phyloP scores from a whole-genome alignment of 1,140 invertebrate genomes.

The Formica selysi region DNA sequence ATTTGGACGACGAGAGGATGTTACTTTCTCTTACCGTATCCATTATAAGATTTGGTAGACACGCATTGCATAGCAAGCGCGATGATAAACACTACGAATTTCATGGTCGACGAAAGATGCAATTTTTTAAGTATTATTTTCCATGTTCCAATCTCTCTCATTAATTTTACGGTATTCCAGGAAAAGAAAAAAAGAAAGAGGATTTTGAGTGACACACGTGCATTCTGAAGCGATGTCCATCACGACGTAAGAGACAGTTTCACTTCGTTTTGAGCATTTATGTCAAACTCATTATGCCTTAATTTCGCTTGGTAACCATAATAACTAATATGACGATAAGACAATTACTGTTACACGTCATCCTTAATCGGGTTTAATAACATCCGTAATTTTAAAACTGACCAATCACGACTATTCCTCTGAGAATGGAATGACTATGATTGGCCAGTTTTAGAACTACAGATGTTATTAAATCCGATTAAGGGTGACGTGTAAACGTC shows the following conservation, averaged over 20 bases:
- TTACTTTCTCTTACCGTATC: conserved; percentile 66
- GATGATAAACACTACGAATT: conserved; percentile 50
- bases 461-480: too few species aligned
- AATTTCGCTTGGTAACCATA: conserved; percentile 8
- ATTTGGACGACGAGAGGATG: conserved; percentile 15
- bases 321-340: neutral
- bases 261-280: conserved; percentile 46
- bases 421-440: too few species aligned
- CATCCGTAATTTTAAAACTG: too few species aligned
- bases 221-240: conserved; percentile 34
- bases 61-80: conserved; percentile 58
- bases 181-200: conserved; percentile 4
- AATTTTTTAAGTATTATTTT: conserved; percentile 22
- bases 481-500: too few species aligned
- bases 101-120: conserved; percentile 46
- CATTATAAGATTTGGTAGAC: conserved; percentile 51
- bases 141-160: neutral
- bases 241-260: conserved; percentile 53
- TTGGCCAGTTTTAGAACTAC: too few species aligned
- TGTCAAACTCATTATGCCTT: neutral
- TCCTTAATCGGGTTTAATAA: too few species aligned
- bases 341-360: neutral
- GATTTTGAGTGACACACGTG: conserved; percentile 8
- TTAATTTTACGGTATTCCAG: neutral
- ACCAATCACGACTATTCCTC: too few species aligned